These are phyloP conservation scores for Choristoneura fumiferana DNA, from an alignment of 1,140 invertebrate species.

Conservation along the genomic window DNA sequence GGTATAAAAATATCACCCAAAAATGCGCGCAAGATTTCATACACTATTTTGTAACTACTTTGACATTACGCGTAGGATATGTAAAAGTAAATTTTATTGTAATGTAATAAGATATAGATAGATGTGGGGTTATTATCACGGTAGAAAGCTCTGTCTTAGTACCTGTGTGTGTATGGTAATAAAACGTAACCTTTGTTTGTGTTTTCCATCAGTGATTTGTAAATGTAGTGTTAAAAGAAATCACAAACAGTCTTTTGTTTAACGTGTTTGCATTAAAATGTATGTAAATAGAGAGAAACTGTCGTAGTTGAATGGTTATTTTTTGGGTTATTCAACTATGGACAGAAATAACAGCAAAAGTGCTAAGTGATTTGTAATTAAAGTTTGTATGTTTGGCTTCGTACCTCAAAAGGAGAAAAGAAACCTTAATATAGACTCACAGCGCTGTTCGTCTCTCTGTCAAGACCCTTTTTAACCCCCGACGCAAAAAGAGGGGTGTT, in stretches of 20 bases:
- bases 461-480: too few species aligned
- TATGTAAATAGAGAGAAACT: slow-evolving; percentile 12
- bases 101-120: not conserved
- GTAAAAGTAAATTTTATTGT: not conserved
- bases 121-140: not conserved
- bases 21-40: not conserved
- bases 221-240: not conserved
- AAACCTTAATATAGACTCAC: too few species aligned
- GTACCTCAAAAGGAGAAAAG: too few species aligned
- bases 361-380: too few species aligned
- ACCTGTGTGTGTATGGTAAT: not conserved
- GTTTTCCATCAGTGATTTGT: not conserved
- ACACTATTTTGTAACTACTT: not conserved
- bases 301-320: not conserved
- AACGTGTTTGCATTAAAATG: slow-evolving; percentile 5
- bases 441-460: too few species aligned
- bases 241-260: slow-evolving; percentile 11
- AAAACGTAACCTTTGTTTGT: slow-evolving; percentile 14
- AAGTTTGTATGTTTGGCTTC: too few species aligned
- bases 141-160: not conserved
- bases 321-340: not conserved
- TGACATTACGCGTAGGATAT: not conserved
- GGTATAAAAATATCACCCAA: slow-evolving; percentile 1
- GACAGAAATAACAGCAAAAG: too few species aligned
- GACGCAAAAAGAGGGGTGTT: too few species aligned